A percentile compares a stretch with the other conserved stretches of the same genome.
Evolutionary conservation across 2,888 invertebrate species (phyloP).

Genomic region (Cataglyphis cursor): DNA sequence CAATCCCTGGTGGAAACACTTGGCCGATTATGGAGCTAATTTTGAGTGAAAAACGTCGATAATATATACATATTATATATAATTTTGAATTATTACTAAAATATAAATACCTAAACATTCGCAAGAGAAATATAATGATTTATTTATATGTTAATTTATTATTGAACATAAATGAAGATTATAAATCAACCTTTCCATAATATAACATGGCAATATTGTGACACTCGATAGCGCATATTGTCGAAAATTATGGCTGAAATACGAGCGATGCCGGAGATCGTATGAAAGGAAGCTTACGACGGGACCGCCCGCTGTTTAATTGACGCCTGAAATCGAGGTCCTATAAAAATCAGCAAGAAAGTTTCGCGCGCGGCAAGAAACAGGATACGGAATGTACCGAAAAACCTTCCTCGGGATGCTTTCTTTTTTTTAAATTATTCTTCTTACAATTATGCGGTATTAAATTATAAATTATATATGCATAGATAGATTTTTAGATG

Average conservation of each 20-base stretch:
- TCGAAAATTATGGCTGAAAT: constrained; percentile 25
- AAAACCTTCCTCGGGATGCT: constrained; percentile 10
- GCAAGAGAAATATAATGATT: background rate
- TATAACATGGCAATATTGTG: background rate
- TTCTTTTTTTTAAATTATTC: background rate
- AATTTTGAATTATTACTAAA: background rate
- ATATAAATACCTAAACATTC: background rate
- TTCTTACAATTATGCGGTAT: background rate
- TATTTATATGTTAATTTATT: background rate
- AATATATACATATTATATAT: background rate
- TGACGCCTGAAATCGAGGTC: constrained; percentile 26
- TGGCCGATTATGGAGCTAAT: constrained; percentile 3
- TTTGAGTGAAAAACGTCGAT: constrained; percentile 43
- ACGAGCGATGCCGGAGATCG: background rate
- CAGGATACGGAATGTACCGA: background rate
- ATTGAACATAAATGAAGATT: background rate
- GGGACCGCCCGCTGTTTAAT: constrained; percentile 40
- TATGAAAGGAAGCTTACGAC: constrained; percentile 32
- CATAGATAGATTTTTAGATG: background rate
- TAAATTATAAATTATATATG: constrained; percentile 8
- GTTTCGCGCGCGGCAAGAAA: background rate
- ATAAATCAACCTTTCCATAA: background rate
- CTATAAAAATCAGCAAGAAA: constrained; percentile 29
- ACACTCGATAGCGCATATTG: background rate
- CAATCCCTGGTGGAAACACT: constrained; percentile 28